phyloP scores from a whole-genome alignment of 2,888 invertebrate species.

The Theretra japonica region DNA sequence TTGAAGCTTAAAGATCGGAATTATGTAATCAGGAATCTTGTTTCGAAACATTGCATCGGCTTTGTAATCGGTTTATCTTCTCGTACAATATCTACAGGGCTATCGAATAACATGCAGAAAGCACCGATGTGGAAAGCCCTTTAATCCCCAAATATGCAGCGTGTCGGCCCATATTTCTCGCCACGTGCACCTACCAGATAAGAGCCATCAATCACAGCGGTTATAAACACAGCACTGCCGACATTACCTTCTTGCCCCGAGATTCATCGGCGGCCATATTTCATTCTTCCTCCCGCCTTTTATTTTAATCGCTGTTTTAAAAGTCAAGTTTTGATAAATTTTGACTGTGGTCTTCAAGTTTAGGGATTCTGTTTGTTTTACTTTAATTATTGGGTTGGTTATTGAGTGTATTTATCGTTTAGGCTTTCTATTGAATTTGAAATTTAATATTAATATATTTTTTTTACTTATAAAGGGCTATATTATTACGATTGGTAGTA shows the following conservation, averaged over 20 bases:
- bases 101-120: constrained; percentile 42
- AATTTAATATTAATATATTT: neutral
- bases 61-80: too few species aligned
- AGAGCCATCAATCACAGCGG: constrained; percentile 78
- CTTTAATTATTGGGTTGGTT: neutral
- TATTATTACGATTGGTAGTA: too few species aligned
- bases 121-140: constrained; percentile 38
- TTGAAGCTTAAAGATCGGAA: too few species aligned
- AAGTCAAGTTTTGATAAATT: neutral
- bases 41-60: too few species aligned
- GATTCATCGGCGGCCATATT: neutral
- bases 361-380: neutral
- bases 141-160: constrained; percentile 60
- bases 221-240: constrained; percentile 63
- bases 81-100: too few species aligned
- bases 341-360: neutral
- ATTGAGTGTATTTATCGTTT: neutral
- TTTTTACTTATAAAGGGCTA: too few species aligned
- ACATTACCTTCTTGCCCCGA: constrained; percentile 6
- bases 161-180: constrained; percentile 63
- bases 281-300: constrained; percentile 1
- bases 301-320: constrained; percentile 16
- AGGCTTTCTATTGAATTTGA: neutral
- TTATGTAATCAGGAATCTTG: too few species aligned
- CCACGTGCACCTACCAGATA: constrained; percentile 67